These are phyloP conservation scores for Trachurus trachurus DNA, from an alignment of 2,797 vertebrate species.

Conservation along the genomic window DNA sequence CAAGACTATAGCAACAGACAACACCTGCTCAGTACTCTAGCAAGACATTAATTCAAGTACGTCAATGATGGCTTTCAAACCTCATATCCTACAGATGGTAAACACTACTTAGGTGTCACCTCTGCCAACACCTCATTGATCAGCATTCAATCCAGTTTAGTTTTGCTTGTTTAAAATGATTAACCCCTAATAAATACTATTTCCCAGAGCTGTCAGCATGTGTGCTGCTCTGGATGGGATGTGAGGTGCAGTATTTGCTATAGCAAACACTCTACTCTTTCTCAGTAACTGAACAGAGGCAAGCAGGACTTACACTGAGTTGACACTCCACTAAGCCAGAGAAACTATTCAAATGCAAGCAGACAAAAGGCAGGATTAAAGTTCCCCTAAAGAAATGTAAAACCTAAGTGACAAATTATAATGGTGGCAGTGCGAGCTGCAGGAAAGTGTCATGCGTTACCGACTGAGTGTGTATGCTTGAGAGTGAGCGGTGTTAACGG, in stretches of 20 bases:
- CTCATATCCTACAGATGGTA: background rate
- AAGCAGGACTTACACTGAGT: background rate
- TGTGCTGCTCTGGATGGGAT: background rate
- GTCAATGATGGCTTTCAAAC: background rate
- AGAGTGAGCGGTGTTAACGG: conserved; percentile 54
- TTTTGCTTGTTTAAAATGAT: background rate
- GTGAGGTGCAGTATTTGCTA: background rate
- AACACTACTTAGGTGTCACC: no score
- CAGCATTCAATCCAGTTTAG: background rate
- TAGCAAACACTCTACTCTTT: background rate
- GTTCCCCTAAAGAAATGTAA: conserved; percentile 27
- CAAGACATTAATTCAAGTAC: background rate
- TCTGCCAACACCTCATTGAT: background rate
- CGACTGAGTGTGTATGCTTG: conserved; percentile 19
- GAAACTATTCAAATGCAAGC: conserved; percentile 18
- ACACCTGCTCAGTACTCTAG: conserved; percentile 5
- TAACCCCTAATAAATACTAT: background rate
- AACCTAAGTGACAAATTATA: conserved; percentile 25
- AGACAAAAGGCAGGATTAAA: conserved; percentile 34
- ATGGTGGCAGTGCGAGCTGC: conserved; percentile 25
- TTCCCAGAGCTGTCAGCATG: background rate
- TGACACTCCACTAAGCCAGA: conserved; percentile 22
- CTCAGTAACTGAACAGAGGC: background rate
- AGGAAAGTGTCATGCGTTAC: conserved; percentile 24
- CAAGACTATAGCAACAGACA: background rate